A percentile compares a stretch with the other conserved stretches of the same genome.
Conservation (phyloP, 2,797 vertebrate species). For the Parauchenoglanis punctatus region DNA sequence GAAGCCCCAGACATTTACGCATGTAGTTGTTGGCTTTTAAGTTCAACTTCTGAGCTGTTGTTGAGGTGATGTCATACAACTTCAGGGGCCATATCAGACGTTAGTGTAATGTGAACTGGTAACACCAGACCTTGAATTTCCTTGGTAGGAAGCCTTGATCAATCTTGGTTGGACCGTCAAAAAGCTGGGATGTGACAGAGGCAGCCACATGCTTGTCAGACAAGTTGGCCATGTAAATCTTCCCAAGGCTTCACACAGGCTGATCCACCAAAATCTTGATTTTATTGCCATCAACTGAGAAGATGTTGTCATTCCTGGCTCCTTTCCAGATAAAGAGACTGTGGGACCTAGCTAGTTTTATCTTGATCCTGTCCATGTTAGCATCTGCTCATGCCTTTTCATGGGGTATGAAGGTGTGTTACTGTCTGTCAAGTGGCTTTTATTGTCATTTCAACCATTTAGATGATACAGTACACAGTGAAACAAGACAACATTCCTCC, state of each 20-base stretch:
- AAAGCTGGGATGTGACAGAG: neutral
- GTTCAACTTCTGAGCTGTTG: neutral
- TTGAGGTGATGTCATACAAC: neutral
- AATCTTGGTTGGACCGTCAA: neutral
- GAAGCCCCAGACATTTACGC: no score
- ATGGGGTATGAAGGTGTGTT: neutral
- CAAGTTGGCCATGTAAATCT: neutral
- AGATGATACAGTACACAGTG: no score
- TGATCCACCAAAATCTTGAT: neutral
- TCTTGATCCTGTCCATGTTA: neutral
- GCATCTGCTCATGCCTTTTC: neutral
- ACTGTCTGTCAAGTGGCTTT: no score
- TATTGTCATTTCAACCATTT: no score
- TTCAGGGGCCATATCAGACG: neutral
- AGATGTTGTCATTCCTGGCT: neutral
- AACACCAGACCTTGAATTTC: neutral
- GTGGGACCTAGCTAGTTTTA: neutral
- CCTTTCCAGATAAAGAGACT: neutral
- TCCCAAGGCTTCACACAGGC: neutral
- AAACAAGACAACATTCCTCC: no score
- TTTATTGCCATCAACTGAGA: neutral
- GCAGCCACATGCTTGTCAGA: neutral
- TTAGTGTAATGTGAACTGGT: neutral
- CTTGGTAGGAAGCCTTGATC: neutral
- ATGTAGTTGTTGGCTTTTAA: no score